phyloP scores from a whole-genome alignment of 1,140 invertebrate species.

The Calliphora vicina region DNA sequence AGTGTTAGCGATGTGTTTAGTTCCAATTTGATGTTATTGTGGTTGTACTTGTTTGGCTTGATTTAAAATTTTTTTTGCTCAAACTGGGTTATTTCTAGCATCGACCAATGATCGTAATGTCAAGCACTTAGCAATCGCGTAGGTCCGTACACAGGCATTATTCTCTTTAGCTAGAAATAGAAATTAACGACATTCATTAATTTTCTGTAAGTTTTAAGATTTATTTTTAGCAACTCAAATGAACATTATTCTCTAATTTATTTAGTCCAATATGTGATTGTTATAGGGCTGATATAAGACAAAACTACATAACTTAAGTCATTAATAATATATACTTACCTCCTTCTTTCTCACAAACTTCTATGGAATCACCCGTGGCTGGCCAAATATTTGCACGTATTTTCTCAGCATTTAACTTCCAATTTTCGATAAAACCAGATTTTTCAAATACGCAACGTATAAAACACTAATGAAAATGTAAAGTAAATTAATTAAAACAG shows the following conservation, averaged over 20 bases:
- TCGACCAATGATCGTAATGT: conserved; percentile 50
- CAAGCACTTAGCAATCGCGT: conserved; percentile 52
- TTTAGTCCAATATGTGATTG: no score
- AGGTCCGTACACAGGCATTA: conserved; percentile 54
- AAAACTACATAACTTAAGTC: no score
- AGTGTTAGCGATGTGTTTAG: no score
- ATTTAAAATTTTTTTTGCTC: not conserved
- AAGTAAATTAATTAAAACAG: not conserved
- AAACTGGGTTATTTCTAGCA: conserved; percentile 52
- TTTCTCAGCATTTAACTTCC: conserved; percentile 48
- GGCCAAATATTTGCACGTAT: conserved; percentile 56
- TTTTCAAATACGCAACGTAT: conserved; percentile 59
- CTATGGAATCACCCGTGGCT: conserved; percentile 55
- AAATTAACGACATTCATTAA: not conserved
- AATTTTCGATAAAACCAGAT: conserved; percentile 52
- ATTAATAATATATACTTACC: conserved; percentile 44
- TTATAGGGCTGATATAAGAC: no score
- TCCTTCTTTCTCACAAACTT: conserved; percentile 49
- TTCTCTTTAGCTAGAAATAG: conserved; percentile 44
- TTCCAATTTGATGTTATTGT: no score
- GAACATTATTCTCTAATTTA: no score
- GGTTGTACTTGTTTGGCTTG: no score
- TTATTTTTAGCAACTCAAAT: no score
- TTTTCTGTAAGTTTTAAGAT: no score
- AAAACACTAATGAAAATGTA: conserved; percentile 47